Evolutionary conservation across 1,140 invertebrate species (phyloP).

Genomic region (Drosophila neocordata): DNA sequence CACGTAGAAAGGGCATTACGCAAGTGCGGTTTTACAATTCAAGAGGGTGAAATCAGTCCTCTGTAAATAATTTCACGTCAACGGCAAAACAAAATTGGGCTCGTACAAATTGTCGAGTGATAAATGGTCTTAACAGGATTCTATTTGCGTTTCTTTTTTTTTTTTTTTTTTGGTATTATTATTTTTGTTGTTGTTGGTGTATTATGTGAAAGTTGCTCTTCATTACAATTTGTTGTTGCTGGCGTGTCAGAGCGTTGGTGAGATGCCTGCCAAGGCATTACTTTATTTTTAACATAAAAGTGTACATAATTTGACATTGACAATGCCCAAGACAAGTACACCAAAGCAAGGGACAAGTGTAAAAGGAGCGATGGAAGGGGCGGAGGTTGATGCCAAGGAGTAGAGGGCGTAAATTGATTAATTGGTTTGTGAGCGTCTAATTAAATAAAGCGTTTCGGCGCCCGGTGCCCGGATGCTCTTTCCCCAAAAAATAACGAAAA

Average conservation of each 20-base stretch:
- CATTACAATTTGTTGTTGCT: constrained; percentile 33
- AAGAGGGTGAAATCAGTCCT: constrained; percentile 78
- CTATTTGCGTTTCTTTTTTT: constrained; percentile 51
- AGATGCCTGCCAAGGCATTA: constrained; percentile 37
- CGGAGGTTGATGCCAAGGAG: neutral
- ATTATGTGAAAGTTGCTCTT: constrained; percentile 46
- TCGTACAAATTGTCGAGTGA: constrained; percentile 71
- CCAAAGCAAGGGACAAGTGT: neutral
- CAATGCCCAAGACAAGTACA: constrained; percentile 43
- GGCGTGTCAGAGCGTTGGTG: neutral
- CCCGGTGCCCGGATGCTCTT: no score
- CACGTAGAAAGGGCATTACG: constrained; percentile 39
- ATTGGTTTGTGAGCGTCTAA: constrained; percentile 80
- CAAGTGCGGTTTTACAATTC: constrained; percentile 66
- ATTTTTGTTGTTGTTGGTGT: constrained; percentile 22
- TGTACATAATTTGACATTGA: constrained; percentile 79
- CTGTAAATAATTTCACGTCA: constrained; percentile 77
- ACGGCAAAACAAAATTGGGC: constrained; percentile 56
- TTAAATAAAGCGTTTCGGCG: constrained; percentile 73
- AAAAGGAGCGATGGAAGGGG: no score
- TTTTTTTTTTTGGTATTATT: neutral
- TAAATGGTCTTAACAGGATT: constrained; percentile 78
- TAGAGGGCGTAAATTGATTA: constrained; percentile 66
- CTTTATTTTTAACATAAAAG: constrained; percentile 75
- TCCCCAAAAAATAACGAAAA: neutral